These are phyloP conservation scores for Drosophila mauritiana DNA, from an alignment of 1,140 invertebrate species.

Conservation along the genomic window DNA sequence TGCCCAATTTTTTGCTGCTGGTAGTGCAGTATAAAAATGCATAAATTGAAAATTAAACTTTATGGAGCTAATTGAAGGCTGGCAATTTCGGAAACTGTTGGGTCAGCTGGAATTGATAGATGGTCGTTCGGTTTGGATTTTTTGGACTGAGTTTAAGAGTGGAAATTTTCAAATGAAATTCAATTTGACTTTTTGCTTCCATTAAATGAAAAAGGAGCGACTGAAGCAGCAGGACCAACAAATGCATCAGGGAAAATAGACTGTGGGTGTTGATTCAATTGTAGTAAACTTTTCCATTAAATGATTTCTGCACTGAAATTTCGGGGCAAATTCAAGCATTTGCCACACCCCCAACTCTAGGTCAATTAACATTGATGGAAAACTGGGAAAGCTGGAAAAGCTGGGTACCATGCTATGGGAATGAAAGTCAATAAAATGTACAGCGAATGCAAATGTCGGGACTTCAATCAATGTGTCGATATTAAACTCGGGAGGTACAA, in stretches of 20 bases:
- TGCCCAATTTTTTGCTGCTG: conserved; percentile 18
- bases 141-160: conserved; percentile 14
- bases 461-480: conserved; percentile 69
- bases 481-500: conserved; percentile 22
- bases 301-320: conserved; percentile 48
- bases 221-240: conserved; percentile 17
- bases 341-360: conserved; percentile 12
- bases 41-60: conserved; percentile 78
- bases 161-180: conserved; percentile 50
- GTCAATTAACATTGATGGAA: conserved; percentile 71
- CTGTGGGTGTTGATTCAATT: conserved; percentile 61
- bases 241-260: conserved; percentile 23
- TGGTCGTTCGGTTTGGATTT: conserved; percentile 21
- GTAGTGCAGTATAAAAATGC: conserved; percentile 56
- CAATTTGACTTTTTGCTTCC: conserved; percentile 68
- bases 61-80: conserved; percentile 72
- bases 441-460: conserved; percentile 63
- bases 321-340: conserved; percentile 63
- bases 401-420: not conserved
- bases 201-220: conserved; percentile 59
- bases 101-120: conserved; percentile 60
- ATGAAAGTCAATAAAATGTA: conserved; percentile 57
- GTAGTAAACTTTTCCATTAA: conserved; percentile 51
- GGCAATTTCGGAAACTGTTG: conserved; percentile 53
- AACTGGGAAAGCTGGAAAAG: conserved; percentile 2